Evolutionary conservation across 2,113 vertebrate species (phyloP).

Genomic region (Halichoeres trimaculatus): DNA sequence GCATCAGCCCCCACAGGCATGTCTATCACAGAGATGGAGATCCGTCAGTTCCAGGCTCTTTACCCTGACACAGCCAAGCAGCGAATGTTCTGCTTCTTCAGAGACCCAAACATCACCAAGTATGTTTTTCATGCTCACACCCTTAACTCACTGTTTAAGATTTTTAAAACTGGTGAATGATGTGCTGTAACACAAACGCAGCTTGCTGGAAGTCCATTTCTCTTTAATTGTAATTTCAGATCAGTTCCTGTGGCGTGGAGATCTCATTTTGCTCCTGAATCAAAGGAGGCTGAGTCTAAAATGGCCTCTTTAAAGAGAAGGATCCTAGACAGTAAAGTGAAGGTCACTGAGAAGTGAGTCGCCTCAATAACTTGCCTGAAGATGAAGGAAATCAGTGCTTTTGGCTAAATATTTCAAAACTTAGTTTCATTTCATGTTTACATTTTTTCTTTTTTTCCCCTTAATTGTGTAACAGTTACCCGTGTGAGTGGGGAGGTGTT

Average conservation of each 20-base stretch:
- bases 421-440: too few species aligned
- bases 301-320: slow-evolving; percentile 82
- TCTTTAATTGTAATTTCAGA: too few species aligned
- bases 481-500: slow-evolving; percentile 86
- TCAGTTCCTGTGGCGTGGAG: slow-evolving; percentile 88
- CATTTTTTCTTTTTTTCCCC: too few species aligned
- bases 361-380: background rate
- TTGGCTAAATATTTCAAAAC: too few species aligned
- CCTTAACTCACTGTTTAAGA: background rate
- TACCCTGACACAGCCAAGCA: slow-evolving; percentile 61
- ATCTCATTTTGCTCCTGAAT: slow-evolving; percentile 86
- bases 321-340: slow-evolving; percentile 67
- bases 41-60: slow-evolving; percentile 86
- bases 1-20: slow-evolving; percentile 81
- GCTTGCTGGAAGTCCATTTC: too few species aligned
- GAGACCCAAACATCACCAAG: slow-evolving; percentile 82
- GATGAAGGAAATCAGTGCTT: background rate
- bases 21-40: slow-evolving; percentile 91
- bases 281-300: slow-evolving; percentile 80
- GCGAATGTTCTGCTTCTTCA: slow-evolving; percentile 86
- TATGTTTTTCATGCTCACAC: slow-evolving; percentile 20
- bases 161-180: background rate
- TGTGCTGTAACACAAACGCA: too few species aligned
- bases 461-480: slow-evolving; percentile 76
- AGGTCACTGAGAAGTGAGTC: slow-evolving; percentile 80